Percentiles rank a stretch among this genome's conserved stretches.
These are phyloP conservation scores for Zonitis immaculata DNA, from an alignment of 2,888 invertebrate genomes.

Conservation along the genomic window DNA sequence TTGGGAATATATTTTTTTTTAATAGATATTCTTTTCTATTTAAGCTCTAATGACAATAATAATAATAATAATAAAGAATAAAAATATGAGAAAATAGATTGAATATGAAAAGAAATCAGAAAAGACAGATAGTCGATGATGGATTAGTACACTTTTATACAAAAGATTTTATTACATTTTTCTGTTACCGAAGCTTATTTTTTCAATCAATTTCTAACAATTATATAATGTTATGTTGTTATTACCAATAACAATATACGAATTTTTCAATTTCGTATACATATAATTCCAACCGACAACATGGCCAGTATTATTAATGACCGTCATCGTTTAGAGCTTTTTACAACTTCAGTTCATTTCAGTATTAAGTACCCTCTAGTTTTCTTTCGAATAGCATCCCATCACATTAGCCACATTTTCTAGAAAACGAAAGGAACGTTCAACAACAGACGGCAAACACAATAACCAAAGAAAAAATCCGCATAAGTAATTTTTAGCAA, in stretches of 20 bases:
- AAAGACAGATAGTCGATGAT: too few species aligned
- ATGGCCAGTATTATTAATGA: conserved; percentile 11
- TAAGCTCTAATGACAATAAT: too few species aligned
- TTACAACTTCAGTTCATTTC: conserved; percentile 6
- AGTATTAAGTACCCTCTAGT: conserved; percentile 7
- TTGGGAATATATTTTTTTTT: too few species aligned
- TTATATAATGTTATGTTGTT: too few species aligned
- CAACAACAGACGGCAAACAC: background rate
- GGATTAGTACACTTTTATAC: too few species aligned
- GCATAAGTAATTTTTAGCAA: background rate
- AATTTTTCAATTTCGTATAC: background rate
- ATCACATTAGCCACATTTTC: conserved; percentile 1
- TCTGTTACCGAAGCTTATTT: too few species aligned
- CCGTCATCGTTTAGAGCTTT: conserved; percentile 9
- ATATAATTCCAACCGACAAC: background rate
- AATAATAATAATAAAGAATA: too few species aligned
- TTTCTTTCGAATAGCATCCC: conserved; percentile 10
- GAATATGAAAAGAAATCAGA: too few species aligned
- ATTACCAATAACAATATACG: background rate
- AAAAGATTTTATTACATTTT: too few species aligned
- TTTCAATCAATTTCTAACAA: too few species aligned
- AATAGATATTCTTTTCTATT: too few species aligned
- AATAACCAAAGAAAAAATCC: background rate
- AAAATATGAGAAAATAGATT: too few species aligned
- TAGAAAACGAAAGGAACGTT: background rate